Percentiles rank a stretch among this genome's conserved stretches.
These are phyloP conservation scores for Hyphantria cunea DNA, from an alignment of 1,140 invertebrate species.

Conservation along the genomic window DNA sequence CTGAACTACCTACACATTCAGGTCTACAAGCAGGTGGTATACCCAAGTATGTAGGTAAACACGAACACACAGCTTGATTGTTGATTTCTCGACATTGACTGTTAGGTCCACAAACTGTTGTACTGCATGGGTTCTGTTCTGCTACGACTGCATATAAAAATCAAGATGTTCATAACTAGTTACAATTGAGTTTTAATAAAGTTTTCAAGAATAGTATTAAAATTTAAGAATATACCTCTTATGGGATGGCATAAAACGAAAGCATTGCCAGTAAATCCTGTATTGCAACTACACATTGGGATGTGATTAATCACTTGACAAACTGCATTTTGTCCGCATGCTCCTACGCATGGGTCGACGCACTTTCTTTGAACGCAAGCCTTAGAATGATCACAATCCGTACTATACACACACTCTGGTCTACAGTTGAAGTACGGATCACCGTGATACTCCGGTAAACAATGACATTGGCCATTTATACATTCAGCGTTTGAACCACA, in stretches of 20 bases:
- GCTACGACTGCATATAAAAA: constrained; percentile 41
- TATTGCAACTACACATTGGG: constrained; percentile 88
- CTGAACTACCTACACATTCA: constrained; percentile 88
- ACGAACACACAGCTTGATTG: constrained; percentile 88
- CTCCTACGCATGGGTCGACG: constrained; percentile 87
- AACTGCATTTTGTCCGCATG: constrained; percentile 87
- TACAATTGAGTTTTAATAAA: too few relatives aligned
- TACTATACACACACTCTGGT: constrained; percentile 91
- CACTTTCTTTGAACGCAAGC: constrained; percentile 90
- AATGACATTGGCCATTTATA: constrained; percentile 85
- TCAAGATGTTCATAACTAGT: too few relatives aligned
- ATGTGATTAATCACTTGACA: constrained; percentile 91
- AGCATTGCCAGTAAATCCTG: constrained; percentile 86
- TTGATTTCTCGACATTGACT: constrained; percentile 88
- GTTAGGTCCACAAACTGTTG: constrained; percentile 90
- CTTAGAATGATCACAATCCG: constrained; percentile 88
- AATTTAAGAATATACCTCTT: constrained; percentile 49
- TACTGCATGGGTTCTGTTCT: constrained; percentile 84
- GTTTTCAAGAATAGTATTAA: background rate
- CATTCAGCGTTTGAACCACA: constrained; percentile 91
- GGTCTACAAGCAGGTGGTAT: constrained; percentile 90
- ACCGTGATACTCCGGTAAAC: constrained; percentile 85
- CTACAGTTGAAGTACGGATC: constrained; percentile 87
- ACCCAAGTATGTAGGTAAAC: constrained; percentile 88
- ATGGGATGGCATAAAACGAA: constrained; percentile 84